Evolutionary conservation across 2,113 vertebrate species (phyloP), one percentile per base, ranked within the genome.

Genomic region (Strix uralensis): DNA sequence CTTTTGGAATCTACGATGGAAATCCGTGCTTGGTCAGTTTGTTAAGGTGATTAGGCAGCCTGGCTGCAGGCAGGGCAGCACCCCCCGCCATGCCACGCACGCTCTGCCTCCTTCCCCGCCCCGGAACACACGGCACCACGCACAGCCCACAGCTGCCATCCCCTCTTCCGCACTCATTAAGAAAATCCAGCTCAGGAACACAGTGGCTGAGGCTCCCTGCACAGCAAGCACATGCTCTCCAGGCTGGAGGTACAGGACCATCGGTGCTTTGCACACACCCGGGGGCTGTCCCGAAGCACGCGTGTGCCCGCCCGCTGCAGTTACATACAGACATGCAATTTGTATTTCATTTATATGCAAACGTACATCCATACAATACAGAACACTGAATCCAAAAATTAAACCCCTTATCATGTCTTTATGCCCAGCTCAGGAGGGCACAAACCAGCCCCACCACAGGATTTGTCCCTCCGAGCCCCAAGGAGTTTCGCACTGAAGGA

Each of bases 101-200:
- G 1, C 40, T 19, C 29, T 30, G 36, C n/a, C 15, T 17, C 80
- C 62, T 30, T 8, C 54, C 72, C 29, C 13, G 29, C 63, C 72
- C 20, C 0, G 44, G 32, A 29, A 3, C 6, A 15, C 44, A 4
- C 0, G 8, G 38, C 18, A 20, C 32, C 51, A 40, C 5, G 0
- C 67, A 30, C 19, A 17, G 29, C 59, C 59, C 46, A 13, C 11
- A 10, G 2, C 34, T 8, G 2, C 66, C 74, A 23, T 7, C 38
- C 5, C 40, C 40, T 27, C 19, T 18, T 32, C 32, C 2, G 0
- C 13, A 2, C 23, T 25, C 47, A 1, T 30, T 5, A 10, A 25
- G 51, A 47, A 42, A 18, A 29, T 2, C 3, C 19, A 36, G 29
- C 36, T n/a, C 63, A 12, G 57, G 6, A 27, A 17, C 13, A 8